Conservation (phyloP, 2,113 vertebrate species). For the Sisor rabdophorus region DNA sequence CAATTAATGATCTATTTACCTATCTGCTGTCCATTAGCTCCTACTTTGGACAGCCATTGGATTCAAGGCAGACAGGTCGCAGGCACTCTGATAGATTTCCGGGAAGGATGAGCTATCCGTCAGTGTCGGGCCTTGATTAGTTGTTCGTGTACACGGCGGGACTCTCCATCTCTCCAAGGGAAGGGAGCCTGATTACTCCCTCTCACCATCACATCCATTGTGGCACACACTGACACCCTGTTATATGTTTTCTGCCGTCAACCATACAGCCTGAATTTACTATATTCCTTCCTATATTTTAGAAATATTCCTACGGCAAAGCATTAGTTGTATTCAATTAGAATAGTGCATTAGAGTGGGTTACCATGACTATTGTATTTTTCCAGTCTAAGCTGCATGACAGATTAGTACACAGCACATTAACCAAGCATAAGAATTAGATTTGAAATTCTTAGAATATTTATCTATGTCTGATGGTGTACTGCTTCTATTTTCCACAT, state of each 20-base stretch:
- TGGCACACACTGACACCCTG: conserved; percentile 72
- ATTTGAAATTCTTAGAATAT: neutral
- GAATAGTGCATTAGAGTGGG: neutral
- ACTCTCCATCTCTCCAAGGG: conserved; percentile 85
- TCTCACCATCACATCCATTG: conserved; percentile 75
- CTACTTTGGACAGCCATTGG: conserved; percentile 77
- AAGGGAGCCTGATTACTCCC: conserved; percentile 85
- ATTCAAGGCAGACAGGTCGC: conserved; percentile 72
- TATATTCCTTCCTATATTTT: too few species aligned
- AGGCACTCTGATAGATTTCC: conserved; percentile 85
- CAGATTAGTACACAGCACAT: neutral
- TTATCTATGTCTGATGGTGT: neutral
- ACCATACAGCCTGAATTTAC: conserved; percentile 30
- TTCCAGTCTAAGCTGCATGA: neutral
- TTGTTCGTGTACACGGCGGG: conserved; percentile 84
- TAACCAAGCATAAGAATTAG: neutral
- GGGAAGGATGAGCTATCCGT: conserved; percentile 79
- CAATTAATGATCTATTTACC: conserved; percentile 88
- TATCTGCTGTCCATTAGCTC: conserved; percentile 79
- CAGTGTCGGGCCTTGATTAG: conserved; percentile 83
- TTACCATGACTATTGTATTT: neutral
- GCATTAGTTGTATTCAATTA: neutral
- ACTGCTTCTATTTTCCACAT: neutral
- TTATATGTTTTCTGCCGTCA: conserved; percentile 62
- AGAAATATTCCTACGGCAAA: neutral